A percentile compares a stretch with the other conserved stretches of the same genome.
These are phyloP conservation scores for Empis stercorea DNA, from an alignment of 2,888 invertebrate species.

Conservation along the genomic window DNA sequence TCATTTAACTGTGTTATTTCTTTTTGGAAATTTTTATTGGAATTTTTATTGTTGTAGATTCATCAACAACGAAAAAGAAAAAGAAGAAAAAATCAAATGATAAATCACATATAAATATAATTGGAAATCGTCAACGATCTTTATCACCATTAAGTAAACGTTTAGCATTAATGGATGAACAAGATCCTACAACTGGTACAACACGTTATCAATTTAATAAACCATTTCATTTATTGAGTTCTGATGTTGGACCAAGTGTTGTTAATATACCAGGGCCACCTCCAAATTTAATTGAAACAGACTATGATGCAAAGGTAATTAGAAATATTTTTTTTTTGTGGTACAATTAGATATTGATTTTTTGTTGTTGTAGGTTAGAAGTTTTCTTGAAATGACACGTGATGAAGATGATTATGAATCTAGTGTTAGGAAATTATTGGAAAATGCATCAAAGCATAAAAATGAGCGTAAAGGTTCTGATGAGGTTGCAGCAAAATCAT, in stretches of 20 bases:
- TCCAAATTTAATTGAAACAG: slow-evolving; percentile 24
- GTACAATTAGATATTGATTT: slow-evolving; percentile 1
- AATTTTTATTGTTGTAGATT: background rate
- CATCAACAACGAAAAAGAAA: slow-evolving; percentile 1
- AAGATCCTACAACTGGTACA: slow-evolving; percentile 23
- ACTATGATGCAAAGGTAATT: slow-evolving; percentile 49
- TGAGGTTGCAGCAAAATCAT: background rate
- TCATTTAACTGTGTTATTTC: no score
- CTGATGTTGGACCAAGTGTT: background rate
- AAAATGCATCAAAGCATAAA: slow-evolving; percentile 64
- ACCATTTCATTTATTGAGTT: slow-evolving; percentile 37
- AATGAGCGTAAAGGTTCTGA: slow-evolving; percentile 43
- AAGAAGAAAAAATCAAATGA: slow-evolving; percentile 6
- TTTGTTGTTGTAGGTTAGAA: slow-evolving; percentile 55
- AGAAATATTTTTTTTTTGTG: background rate
- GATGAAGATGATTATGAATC: slow-evolving; percentile 77
- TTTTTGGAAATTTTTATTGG: no score
- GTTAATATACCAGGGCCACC: slow-evolving; percentile 11
- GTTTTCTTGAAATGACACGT: slow-evolving; percentile 65
- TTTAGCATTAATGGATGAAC: slow-evolving; percentile 59
- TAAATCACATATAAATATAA: slow-evolving; percentile 23
- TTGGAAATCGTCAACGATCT: slow-evolving; percentile 50
- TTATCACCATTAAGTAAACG: slow-evolving; percentile 71
- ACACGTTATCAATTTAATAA: slow-evolving; percentile 49
- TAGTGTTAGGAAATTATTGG: slow-evolving; percentile 77